Percentiles rank a stretch among this genome's conserved stretches.
Conservation (phyloP, 2,113 vertebrate genomes). For the Perca flavescens region DNA sequence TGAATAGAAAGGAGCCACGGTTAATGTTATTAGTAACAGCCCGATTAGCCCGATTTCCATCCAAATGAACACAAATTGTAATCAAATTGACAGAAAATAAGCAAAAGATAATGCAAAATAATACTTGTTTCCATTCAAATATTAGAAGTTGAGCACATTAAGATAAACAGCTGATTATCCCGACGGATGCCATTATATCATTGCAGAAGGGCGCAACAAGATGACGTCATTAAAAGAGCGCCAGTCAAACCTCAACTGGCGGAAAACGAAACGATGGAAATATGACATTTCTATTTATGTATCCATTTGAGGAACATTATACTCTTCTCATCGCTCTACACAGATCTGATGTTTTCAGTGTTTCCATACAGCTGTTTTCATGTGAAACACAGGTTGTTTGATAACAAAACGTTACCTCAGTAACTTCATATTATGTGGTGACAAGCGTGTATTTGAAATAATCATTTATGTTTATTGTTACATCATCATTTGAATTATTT, state of each 20-base stretch:
- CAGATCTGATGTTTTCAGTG: background rate
- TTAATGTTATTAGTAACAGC: background rate
- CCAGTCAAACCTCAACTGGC: too few relatives aligned
- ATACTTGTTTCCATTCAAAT: background rate
- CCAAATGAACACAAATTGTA: background rate
- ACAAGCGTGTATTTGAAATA: background rate
- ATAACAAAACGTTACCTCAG: background rate
- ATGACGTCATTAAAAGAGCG: too few relatives aligned
- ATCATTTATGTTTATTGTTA: background rate
- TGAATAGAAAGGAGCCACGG: background rate
- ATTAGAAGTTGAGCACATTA: background rate
- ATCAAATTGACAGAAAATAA: background rate
- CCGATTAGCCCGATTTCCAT: background rate
- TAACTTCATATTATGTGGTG: background rate
- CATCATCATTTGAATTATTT: background rate
- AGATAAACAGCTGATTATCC: background rate
- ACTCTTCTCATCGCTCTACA: too few relatives aligned
- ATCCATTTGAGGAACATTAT: too few relatives aligned
- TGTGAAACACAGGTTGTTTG: background rate
- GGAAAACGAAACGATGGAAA: too few relatives aligned
- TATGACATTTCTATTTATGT: too few relatives aligned
- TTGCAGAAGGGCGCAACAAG: too few relatives aligned
- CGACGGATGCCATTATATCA: background rate
- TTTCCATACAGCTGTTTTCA: conserved; percentile 5
- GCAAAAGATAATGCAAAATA: background rate